Conservation (phyloP, 2,888 invertebrate genomes). For the Maniola hyperantus region DNA sequence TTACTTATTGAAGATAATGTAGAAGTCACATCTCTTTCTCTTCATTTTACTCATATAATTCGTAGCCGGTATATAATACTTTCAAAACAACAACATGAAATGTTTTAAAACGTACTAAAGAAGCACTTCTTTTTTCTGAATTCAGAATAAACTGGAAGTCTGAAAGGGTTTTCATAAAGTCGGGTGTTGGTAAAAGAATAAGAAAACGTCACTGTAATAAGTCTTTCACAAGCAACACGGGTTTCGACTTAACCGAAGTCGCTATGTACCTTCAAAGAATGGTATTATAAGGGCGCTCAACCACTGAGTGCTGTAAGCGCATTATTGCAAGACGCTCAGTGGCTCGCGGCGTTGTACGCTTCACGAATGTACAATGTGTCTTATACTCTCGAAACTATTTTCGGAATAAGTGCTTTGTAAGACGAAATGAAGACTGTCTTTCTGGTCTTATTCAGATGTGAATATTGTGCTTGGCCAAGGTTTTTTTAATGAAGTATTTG, state of each 20-base stretch:
- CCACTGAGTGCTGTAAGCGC: constrained; percentile 71
- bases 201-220: constrained; percentile 48
- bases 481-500: too few relatives aligned
- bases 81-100: neutral
- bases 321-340: constrained; percentile 69
- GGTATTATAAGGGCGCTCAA: constrained; percentile 70
- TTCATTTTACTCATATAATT: neutral
- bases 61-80: neutral
- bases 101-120: neutral
- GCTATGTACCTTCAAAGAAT: constrained; percentile 63
- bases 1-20: too few relatives aligned
- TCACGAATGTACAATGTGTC: constrained; percentile 73
- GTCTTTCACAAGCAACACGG: constrained; percentile 57
- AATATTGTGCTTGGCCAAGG: neutral
- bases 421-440: constrained; percentile 69
- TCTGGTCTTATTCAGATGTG: constrained; percentile 59
- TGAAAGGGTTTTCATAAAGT: constrained; percentile 33
- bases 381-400: constrained; percentile 67
- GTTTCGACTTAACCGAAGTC: constrained; percentile 73
- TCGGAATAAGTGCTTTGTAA: constrained; percentile 69
- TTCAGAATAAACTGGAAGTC: constrained; percentile 20
- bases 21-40: neutral
- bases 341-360: constrained; percentile 58
- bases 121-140: neutral
- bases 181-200: constrained; percentile 44